phyloP scores from a whole-genome alignment of 2,888 invertebrate species.

The Balanococcus diminutus region DNA sequence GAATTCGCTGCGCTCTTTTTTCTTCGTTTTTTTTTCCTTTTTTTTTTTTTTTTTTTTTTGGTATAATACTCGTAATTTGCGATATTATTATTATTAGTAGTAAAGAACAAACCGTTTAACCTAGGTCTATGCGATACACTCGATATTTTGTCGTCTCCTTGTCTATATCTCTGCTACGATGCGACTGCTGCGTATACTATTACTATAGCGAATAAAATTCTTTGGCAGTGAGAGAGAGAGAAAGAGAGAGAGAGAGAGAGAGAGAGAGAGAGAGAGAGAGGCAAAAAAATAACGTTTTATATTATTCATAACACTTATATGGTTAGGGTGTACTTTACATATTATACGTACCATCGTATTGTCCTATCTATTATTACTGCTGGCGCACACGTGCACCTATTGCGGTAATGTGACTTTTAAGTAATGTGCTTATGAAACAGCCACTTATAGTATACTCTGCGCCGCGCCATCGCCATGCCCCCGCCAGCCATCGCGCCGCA shows the following conservation, averaged over 20 bases:
- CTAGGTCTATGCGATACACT: neutral
- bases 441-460: no score
- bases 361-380: neutral
- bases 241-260: no score
- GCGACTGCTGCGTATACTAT: neutral
- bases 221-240: no score
- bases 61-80: constrained; percentile 1
- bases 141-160: neutral
- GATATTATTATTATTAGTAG: neutral
- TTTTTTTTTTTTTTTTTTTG: no score
- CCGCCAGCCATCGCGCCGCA: no score
- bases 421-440: neutral
- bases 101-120: neutral
- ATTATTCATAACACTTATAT: neutral
- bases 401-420: neutral
- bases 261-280: no score
- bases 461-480: no score
- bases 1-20: neutral
- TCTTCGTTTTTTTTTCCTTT: no score
- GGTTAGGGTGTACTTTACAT: neutral
- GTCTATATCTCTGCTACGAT: no score
- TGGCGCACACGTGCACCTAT: neutral
- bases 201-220: neutral
- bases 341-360: neutral
- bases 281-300: neutral